phyloP scores from a whole-genome alignment of 2,113 vertebrate genomes.

The Daubentonia madagascariensis region DNA sequence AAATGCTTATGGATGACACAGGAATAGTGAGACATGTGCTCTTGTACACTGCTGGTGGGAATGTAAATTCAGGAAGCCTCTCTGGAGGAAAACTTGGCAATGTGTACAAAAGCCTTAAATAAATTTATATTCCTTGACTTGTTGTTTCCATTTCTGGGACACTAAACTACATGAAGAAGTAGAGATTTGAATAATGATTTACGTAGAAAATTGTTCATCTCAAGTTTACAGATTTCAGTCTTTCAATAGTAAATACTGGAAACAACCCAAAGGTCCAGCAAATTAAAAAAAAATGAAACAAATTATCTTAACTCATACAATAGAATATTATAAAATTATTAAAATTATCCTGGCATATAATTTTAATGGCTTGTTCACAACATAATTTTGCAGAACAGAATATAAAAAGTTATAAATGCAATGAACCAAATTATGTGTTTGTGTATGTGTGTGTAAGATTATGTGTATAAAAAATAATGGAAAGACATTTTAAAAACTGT shows the following conservation, averaged over 20 bases:
- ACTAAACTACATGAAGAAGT: not conserved
- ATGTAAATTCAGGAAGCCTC: not conserved
- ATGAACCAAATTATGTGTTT: not conserved
- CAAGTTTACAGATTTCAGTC: not conserved
- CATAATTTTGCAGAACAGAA: not conserved
- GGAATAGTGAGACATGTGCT: accelerated
- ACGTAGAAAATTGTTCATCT: not conserved
- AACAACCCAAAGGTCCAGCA: not conserved
- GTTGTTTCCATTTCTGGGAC: not conserved
- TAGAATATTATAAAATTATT: not conserved
- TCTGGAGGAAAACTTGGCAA: not conserved
- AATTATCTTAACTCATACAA: not conserved
- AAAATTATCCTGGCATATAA: not conserved
- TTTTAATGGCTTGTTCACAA: not conserved
- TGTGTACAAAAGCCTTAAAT: not conserved
- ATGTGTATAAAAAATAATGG: not conserved
- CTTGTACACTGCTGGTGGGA: not conserved
- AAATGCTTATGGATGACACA: not conserved
- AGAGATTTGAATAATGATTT: not conserved
- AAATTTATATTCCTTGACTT: not conserved
- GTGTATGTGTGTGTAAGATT: not conserved
- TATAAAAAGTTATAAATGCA: not conserved
- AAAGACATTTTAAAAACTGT: not conserved
- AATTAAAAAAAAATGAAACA: not conserved
- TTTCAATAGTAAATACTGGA: not conserved